Base-by-base conservation (phyloP, 1,140 invertebrate genomes). In the Lethrus apterus region DNA sequence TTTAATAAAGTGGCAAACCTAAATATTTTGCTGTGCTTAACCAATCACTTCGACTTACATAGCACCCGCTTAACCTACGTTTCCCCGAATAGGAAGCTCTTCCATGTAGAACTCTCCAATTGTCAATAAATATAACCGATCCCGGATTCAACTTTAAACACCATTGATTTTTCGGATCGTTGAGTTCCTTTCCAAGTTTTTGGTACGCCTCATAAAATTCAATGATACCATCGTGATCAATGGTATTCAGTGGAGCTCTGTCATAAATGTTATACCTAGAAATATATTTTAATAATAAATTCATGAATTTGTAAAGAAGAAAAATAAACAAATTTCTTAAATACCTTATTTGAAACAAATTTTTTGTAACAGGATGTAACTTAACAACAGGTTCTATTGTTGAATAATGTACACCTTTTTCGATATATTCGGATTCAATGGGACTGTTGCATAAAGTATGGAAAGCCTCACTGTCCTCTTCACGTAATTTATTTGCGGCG, bases 61-160 rank as follows among this genome's bases (percentile, higher is more conserved):
- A 83, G 21, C 74, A 71, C 2, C 80, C 80, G 30, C 68, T 65
- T 31, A 84, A 64, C 2, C 70, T 66, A 17, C 80, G 64, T 10
- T 60, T 59, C 3, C 80, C 83, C 1, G 73, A 74, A 63, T 83
- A 87, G 0, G 64, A 72, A 18, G 71, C 70, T 36, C 85, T 69
- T 0, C 83, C 84, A 58, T 88, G 85, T 2, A 86, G 61, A 1
- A 86, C 70, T 33, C 86, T 70, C 74, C 81, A 86, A 64, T 89
- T 89, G 55, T 89, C 83, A 7, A 49, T 44, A 41, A 86, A 76
- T 24, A 86, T 64, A 1, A 86, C 74, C 21, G 66, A 75, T 50
- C 81, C 82, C 23, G 83, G 81, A 14, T 58, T 56, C 8, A 86
- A 59, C 61, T 77, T 78, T 10, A 86, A 63, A 51, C 68, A 69